Base-by-base conservation (phyloP, 2,797 vertebrate genomes). In the Synaphobranchus kaupii region DNA sequence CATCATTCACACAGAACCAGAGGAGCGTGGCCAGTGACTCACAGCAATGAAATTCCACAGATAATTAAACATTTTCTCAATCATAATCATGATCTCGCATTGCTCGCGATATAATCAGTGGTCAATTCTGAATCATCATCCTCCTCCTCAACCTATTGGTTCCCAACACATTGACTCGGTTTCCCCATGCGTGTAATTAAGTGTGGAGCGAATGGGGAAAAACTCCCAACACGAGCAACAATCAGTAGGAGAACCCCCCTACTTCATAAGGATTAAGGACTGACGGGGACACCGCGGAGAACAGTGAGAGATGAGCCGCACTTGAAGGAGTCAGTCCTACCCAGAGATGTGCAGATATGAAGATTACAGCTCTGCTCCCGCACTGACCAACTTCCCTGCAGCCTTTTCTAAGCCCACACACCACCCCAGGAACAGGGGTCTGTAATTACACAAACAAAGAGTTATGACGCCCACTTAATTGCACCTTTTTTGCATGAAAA, bases 391-490 rank as follows among this genome's bases (percentile, higher is more conserved):
- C 31, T 39, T 76, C 73, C 73, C 73, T 78, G 39, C 73, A 44
- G 34, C 73, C 34, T 78, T 78, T 44, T 78, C 73, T 44, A 78
- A 78, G 50, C 44, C n/a, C 44, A 56, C 54, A 85, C 83, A 87
- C 85, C 87, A 87, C 85, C 28, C 47, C 86, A 89, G 88, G 90
- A 92, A 91, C 85, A 81, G 84, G 84, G 89, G 84, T 52, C 44
- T 48, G 88, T 92, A 92, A 94, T 94, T 92, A 94, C 87, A 86
- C 63, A 94, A 92, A 90, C 90, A 80, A 88, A 92, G 90, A 92
- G 87, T 92, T 90, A 87, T 85, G 90, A 92, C 90, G 87, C 93
- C 93, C 89, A 88, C 92, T 91, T 93, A 92, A 93, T 94, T 91
- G 89, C 86, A 89, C 89, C 73, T 93, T 90, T 90, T 90, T 91